A percentile compares a stretch with the other conserved stretches of the same genome.
phyloP scores from a whole-genome alignment of 2,797 vertebrate species.

The Falco naumanni region DNA sequence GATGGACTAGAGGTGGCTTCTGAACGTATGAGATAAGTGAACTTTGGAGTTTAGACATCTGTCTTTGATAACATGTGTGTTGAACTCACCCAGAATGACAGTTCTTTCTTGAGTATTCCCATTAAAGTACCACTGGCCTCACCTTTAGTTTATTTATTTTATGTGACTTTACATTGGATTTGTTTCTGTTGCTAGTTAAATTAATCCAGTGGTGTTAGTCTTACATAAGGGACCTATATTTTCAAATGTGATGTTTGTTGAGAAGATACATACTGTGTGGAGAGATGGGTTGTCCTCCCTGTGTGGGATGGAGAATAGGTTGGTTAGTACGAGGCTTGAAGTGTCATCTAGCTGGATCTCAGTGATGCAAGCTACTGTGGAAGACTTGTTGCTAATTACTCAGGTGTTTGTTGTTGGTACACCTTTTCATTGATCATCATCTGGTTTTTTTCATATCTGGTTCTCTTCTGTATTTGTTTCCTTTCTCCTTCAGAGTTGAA shows the following conservation, averaged over 20 bases:
- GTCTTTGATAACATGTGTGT: neutral
- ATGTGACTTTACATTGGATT: neutral
- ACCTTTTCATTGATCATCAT: neutral
- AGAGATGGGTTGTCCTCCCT: neutral
- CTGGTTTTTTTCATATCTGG: neutral
- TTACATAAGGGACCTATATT: neutral
- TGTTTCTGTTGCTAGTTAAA: neutral
- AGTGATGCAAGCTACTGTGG: slow-evolving; percentile 14
- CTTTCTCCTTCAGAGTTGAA: neutral
- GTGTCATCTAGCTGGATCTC: slow-evolving; percentile 56
- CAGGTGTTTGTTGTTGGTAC: slow-evolving; percentile 10
- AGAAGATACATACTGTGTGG: neutral
- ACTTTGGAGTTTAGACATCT: neutral
- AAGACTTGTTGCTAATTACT: slow-evolving; percentile 5
- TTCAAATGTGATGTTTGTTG: neutral
- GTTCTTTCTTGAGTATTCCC: neutral
- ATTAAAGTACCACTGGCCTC: neutral
- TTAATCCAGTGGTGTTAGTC: neutral
- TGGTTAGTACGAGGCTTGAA: slow-evolving; percentile 13
- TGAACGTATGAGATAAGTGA: neutral
- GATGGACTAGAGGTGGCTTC: neutral
- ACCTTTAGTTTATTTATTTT: neutral
- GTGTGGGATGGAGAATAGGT: neutral
- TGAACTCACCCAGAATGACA: neutral
- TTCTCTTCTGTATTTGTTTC: neutral